Base-by-base conservation (phyloP, 2,888 invertebrate species). In the Cantharis lateralis region DNA sequence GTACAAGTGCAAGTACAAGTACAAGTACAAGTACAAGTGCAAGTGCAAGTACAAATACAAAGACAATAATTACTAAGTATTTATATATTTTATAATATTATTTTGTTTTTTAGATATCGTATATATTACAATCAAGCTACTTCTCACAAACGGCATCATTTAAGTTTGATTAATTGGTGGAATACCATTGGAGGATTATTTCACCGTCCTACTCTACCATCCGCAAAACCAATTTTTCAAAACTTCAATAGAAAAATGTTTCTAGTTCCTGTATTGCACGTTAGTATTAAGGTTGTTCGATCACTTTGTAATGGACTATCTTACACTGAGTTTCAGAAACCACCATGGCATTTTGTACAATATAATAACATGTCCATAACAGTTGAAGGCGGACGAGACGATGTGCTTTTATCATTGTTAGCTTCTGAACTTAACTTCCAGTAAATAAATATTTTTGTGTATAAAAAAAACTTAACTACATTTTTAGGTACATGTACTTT, bases 341-440 rank as follows among this genome's bases (percentile, higher is more conserved):
- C 95, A 0, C 95, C 95, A 0, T 95, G 95, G 95, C 92, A 93
- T 87, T 95, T 94, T 86, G 93, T 95, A 0, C 89, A 88, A 74
- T 93, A 93, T 84, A 89, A 89, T 77, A 93, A 93, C 80, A 90
- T 89, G 64, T 85, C 81, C 28, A 85, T 92, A 63, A 88, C 89
- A 80, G 93, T 94, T 1, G 90, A 91, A 0, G 94, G 94, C 0
- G 95, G 95, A 1, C 88, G 95, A 72, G 95, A 95, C 85, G 92
- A 94, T 87, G 92, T 93, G 82, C 89, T 95, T 9, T 87, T 95
- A 0, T 88, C 89, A 11, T 84, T 94, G 0, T 85, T 95, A 75
- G 90, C 94, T 0, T 87, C 90, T 72, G 93, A 93, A 84, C 89
- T 95, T 72, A 94, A 95, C 86, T 95, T 95, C 84, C 91, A 91